phyloP scores from a whole-genome alignment of 2,797 vertebrate species.

The Odontamblyopus lacepedii region DNA sequence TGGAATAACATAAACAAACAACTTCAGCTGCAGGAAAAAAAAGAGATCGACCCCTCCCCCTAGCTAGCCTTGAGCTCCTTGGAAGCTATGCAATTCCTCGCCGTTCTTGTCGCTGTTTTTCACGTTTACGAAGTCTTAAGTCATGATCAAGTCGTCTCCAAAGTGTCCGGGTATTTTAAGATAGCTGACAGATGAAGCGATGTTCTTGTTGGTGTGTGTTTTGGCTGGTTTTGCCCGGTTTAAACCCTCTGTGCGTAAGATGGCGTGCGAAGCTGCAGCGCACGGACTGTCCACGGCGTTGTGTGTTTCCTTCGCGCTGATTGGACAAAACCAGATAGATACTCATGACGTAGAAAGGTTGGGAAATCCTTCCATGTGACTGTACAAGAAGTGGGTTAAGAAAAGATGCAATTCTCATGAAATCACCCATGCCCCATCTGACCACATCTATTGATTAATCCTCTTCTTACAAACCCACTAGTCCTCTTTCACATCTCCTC shows the following conservation, averaged over 20 bases:
- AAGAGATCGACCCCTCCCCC: conserved; percentile 42
- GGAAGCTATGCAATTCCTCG: conserved; percentile 45
- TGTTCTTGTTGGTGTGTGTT: conserved; percentile 14
- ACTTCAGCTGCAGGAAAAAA: conserved; percentile 60
- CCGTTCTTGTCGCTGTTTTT: conserved; percentile 32
- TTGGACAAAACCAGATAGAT: conserved; percentile 43
- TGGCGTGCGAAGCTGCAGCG: conserved; percentile 62
- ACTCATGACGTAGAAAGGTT: conserved; percentile 51
- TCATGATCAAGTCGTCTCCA: conserved; percentile 25
- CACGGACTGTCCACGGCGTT: conserved; percentile 15
- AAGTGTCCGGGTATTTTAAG: not conserved
- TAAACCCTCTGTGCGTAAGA: conserved; percentile 73
- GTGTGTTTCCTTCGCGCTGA: conserved; percentile 33
- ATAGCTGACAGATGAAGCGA: not conserved
- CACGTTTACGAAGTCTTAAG: conserved; percentile 4
- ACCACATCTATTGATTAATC: too few species aligned
- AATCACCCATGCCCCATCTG: too few species aligned
- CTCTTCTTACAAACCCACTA: too few species aligned
- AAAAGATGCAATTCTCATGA: too few species aligned
- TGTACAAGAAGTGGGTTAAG: too few species aligned
- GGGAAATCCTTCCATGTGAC: conserved; percentile 46
- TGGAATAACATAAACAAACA: conserved; percentile 79
- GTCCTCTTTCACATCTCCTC: too few species aligned
- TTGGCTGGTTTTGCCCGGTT: conserved; percentile 47
- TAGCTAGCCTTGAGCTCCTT: conserved; percentile 53